phyloP scores from a whole-genome alignment of 1,140 invertebrate genomes.

The Zophobas morio region DNA sequence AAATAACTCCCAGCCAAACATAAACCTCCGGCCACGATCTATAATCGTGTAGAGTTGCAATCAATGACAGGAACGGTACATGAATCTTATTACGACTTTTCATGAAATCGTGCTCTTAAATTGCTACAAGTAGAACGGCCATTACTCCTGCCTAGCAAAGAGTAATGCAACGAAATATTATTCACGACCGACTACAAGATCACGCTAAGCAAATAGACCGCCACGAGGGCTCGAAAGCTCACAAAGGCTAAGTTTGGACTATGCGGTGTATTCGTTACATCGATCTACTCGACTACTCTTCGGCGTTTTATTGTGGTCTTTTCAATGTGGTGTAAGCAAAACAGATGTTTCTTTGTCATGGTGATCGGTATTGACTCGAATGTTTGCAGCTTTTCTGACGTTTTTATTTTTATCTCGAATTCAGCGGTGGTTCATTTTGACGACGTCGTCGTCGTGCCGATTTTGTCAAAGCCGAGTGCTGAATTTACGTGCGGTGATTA shows the following conservation, averaged over 20 bases:
- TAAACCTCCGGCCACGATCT: not conserved
- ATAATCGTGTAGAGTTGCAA: not conserved
- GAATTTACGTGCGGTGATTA: too few species aligned
- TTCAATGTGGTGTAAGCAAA: not conserved
- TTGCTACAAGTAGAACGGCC: not conserved
- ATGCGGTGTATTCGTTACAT: not conserved
- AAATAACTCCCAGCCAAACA: not conserved
- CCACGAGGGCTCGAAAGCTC: too few species aligned
- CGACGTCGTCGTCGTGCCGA: not conserved
- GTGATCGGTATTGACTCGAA: not conserved
- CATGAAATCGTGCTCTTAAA: not conserved
- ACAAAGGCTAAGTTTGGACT: too few species aligned
- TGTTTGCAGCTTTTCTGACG: not conserved
- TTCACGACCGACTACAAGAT: not conserved
- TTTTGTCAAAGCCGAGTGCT: not conserved
- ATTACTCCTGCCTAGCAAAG: not conserved
- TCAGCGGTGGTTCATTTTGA: not conserved
- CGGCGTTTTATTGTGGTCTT: not conserved
- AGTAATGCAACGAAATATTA: not conserved
- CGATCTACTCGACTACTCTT: not conserved
- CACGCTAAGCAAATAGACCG: too few species aligned
- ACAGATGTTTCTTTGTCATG: not conserved
- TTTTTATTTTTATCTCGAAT: not conserved
- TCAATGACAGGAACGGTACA: not conserved
- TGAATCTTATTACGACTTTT: not conserved